These are phyloP conservation scores for Athene cunicularia DNA, from an alignment of 2,113 vertebrate genomes.

Conservation along the genomic window DNA sequence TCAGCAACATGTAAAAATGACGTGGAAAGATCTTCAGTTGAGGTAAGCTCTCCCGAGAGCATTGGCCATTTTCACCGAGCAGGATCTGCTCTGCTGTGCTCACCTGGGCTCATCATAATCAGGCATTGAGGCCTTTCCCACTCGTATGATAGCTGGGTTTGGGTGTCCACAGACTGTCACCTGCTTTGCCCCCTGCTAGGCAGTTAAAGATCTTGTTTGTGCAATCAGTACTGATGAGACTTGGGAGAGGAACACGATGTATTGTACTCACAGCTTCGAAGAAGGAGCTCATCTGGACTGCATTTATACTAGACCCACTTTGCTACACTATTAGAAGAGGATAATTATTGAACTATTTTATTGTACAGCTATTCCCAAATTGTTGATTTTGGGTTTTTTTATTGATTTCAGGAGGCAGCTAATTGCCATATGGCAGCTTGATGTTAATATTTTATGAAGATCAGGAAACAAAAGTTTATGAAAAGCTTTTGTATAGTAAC, in stretches of 20 bases:
- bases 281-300: conserved; percentile 80
- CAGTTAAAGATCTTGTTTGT: neutral
- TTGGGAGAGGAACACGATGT: neutral
- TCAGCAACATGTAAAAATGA: conserved; percentile 48
- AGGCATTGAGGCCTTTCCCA: neutral
- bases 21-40: conserved; percentile 36
- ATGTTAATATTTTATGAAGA: conserved; percentile 87
- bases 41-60: conserved; percentile 58
- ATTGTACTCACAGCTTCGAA: conserved; percentile 61
- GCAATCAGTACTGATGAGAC: neutral
- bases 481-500: conserved; percentile 83
- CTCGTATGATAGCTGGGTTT: neutral
- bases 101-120: neutral
- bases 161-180: neutral
- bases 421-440: conserved; percentile 83
- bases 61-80: neutral
- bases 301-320: conserved; percentile 76
- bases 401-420: conserved; percentile 87
- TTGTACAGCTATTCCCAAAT: conserved; percentile 76
- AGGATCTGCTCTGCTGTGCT: neutral
- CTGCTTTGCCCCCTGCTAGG: neutral
- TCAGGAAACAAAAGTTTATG: conserved; percentile 84
- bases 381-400: conserved; percentile 74
- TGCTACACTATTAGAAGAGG: conserved; percentile 74
- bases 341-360: conserved; percentile 79